Conservation (phyloP, 1,140 invertebrate genomes). For the Sycophaga agraensis region DNA sequence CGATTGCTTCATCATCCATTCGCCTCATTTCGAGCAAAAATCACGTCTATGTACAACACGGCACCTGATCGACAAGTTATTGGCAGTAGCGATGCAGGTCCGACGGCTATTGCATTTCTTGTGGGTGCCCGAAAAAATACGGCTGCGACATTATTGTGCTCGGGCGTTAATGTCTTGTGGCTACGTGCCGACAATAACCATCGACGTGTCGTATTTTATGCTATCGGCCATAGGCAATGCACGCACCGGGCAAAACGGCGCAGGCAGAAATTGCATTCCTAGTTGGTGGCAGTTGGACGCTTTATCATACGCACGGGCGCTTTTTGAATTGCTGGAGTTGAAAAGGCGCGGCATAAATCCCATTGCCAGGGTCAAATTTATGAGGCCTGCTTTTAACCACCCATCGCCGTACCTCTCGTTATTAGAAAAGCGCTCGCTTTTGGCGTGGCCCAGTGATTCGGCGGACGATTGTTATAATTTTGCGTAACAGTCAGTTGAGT, state of each 20-base stretch:
- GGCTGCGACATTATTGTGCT: slow-evolving; percentile 4
- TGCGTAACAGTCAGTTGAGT: too few relatives aligned
- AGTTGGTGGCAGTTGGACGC: background rate
- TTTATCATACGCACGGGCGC: background rate
- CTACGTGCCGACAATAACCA: slow-evolving; percentile 13
- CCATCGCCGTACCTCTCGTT: background rate
- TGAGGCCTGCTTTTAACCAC: slow-evolving; percentile 8
- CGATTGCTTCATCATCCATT: too few relatives aligned
- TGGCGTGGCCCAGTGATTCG: too few relatives aligned
- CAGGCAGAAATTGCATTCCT: slow-evolving; percentile 15
- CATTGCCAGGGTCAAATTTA: slow-evolving; percentile 10
- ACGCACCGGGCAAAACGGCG: background rate
- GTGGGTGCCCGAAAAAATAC: too few relatives aligned
- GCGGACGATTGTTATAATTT: too few relatives aligned
- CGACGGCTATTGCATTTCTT: too few relatives aligned
- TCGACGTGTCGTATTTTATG: slow-evolving; percentile 20
- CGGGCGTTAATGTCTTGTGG: slow-evolving; percentile 3
- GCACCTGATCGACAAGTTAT: background rate
- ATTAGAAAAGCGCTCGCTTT: slow-evolving; percentile 15
- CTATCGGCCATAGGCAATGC: background rate
- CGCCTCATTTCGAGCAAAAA: too few relatives aligned
- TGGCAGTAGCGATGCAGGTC: too few relatives aligned
- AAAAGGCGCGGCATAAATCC: background rate
- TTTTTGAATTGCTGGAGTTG: slow-evolving; percentile 12
- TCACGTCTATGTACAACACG: too few relatives aligned